phyloP scores from a whole-genome alignment of 1,140 invertebrate species.

The Bombus terrestris region DNA sequence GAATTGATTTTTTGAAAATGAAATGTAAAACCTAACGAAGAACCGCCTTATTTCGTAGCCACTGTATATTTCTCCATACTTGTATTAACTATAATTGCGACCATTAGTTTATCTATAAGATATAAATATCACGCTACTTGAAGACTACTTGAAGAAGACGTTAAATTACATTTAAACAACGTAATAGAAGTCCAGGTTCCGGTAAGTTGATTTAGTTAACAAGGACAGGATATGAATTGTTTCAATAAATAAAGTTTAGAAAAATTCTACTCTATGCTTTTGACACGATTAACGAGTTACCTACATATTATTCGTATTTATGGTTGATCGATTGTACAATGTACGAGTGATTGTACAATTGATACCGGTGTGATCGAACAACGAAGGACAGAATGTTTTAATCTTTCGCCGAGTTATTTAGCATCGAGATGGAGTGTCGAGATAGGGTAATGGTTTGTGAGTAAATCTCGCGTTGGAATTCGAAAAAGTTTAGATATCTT shows the following conservation, averaged over 20 bases:
- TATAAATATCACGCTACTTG: background rate
- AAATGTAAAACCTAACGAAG: no score
- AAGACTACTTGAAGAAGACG: no score
- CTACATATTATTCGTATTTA: background rate
- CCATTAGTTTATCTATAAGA: no score
- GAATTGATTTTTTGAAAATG: no score
- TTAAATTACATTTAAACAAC: no score
- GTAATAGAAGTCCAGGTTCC: no score
- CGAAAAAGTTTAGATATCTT: slow-evolving; percentile 7
- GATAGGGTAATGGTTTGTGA: background rate
- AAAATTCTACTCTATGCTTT: background rate
- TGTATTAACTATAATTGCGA: background rate
- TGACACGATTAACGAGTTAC: background rate
- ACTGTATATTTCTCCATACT: no score
- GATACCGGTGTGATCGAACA: background rate
- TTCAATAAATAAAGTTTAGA: background rate
- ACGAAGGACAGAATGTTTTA: background rate
- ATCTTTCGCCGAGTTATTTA: background rate
- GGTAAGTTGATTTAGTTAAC: background rate
- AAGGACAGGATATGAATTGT: background rate
- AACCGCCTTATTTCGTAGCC: no score
- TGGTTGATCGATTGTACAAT: background rate
- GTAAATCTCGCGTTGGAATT: slow-evolving; percentile 1
- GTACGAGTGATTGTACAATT: background rate
- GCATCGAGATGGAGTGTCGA: background rate